These are phyloP conservation scores for Phalacrocorax pelagicus DNA, from an alignment of 2,113 vertebrate genomes.

Conservation along the genomic window DNA sequence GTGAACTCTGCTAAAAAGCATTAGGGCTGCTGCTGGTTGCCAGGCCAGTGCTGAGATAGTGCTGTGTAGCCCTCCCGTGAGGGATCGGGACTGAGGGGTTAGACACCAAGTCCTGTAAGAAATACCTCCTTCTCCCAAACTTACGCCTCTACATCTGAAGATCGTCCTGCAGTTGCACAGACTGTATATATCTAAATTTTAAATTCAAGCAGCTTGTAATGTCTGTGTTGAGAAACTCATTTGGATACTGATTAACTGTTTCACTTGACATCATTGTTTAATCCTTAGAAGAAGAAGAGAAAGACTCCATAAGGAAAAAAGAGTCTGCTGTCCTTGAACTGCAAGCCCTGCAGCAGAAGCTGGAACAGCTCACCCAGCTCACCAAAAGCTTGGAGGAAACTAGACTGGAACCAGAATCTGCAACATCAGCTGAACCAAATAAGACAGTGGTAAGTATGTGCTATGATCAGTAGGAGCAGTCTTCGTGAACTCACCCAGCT, in stretches of 20 bases:
- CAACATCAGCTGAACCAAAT: background rate
- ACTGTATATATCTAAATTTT: background rate
- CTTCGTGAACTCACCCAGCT: background rate
- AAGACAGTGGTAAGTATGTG: background rate
- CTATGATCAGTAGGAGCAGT: background rate
- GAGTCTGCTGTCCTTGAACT: slow-evolving; percentile 74
- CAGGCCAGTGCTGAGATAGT: background rate
- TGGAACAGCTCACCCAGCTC: slow-evolving; percentile 76
- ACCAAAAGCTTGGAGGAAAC: slow-evolving; percentile 55
- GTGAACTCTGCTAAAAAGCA: background rate
- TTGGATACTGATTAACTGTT: background rate
- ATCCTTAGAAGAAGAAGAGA: slow-evolving; percentile 69
- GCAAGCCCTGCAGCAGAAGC: slow-evolving; percentile 73
- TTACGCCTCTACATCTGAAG: background rate
- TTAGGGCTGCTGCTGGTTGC: background rate
- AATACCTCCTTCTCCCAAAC: background rate
- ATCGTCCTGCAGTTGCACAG: background rate
- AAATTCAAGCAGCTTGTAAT: background rate
- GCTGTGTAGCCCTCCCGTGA: background rate
- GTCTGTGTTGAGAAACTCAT: background rate
- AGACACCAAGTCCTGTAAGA: background rate
- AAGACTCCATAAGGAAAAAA: slow-evolving; percentile 66
- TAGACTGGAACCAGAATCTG: background rate
- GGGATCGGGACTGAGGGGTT: background rate
- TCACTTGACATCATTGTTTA: background rate